Percentiles rank a stretch among this genome's conserved stretches.
These are phyloP conservation scores for Callorhinus ursinus DNA, from an alignment of 2,113 vertebrate genomes.

Conservation along the genomic window DNA sequence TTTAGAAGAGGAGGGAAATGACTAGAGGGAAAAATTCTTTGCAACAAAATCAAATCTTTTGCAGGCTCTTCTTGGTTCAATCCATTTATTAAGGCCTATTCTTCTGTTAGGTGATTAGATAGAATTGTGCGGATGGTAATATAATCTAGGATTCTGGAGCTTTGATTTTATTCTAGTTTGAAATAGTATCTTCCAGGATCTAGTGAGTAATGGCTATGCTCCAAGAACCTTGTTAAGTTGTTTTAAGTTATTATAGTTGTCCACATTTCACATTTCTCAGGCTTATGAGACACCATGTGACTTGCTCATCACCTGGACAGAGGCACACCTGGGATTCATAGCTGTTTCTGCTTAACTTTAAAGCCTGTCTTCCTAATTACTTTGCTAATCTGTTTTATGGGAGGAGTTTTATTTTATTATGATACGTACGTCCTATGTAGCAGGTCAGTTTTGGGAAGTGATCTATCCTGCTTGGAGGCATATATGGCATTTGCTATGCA, in stretches of 20 bases:
- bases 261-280: neutral
- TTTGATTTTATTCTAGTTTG: constrained; percentile 17
- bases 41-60: neutral
- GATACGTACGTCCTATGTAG: neutral
- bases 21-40: neutral
- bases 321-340: neutral
- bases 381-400: neutral
- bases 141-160: neutral
- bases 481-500: neutral
- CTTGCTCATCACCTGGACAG: neutral
- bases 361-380: neutral
- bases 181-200: neutral
- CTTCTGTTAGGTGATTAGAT: neutral
- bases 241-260: neutral
- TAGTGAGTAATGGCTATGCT: neutral
- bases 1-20: neutral
- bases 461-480: neutral
- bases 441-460: neutral
- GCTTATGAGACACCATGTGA: neutral
- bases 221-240: neutral
- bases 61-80: neutral
- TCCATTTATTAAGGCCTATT: neutral
- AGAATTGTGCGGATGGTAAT: neutral
- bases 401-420: neutral
- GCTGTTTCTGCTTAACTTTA: neutral